These are phyloP conservation scores for Melipona quadrifasciata DNA, from an alignment of 1,140 invertebrate species.

Conservation along the genomic window DNA sequence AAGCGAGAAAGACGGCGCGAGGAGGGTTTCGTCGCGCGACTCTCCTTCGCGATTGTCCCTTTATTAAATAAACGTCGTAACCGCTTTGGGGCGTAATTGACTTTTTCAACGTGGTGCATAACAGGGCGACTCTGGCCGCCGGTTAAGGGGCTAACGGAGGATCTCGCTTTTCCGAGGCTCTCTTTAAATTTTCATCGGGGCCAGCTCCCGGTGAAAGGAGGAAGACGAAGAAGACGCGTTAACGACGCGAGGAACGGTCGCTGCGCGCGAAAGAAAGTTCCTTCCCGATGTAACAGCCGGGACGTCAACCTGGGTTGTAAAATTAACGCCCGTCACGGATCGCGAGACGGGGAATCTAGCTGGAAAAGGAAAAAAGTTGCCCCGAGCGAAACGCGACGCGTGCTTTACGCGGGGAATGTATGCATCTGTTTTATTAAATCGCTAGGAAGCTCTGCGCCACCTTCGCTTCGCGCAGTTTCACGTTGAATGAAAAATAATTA, in stretches of 20 bases:
- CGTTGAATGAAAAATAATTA: no score
- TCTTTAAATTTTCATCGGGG: constrained; percentile 11
- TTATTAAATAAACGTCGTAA: not conserved
- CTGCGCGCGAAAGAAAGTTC: not conserved
- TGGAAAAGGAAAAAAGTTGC: not conserved
- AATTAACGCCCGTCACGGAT: not conserved
- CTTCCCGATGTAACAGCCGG: not conserved
- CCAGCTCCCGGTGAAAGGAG: no score
- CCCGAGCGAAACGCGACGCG: no score
- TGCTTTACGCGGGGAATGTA: no score
- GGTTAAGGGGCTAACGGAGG: not conserved
- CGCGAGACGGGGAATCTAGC: not conserved
- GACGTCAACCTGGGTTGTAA: not conserved
- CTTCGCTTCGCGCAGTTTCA: no score
- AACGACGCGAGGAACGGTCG: not conserved
- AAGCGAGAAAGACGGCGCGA: no score
- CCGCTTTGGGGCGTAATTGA: not conserved
- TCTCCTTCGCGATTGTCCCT: not conserved
- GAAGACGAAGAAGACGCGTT: not conserved
- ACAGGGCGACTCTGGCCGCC: not conserved
- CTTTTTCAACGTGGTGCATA: not conserved
- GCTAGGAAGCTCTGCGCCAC: no score
- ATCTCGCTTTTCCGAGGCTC: not conserved
- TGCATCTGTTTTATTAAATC: no score
- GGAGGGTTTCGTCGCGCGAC: no score